phyloP scores from a whole-genome alignment of 2,888 invertebrate species.

The Drosophila imparisetae region DNA sequence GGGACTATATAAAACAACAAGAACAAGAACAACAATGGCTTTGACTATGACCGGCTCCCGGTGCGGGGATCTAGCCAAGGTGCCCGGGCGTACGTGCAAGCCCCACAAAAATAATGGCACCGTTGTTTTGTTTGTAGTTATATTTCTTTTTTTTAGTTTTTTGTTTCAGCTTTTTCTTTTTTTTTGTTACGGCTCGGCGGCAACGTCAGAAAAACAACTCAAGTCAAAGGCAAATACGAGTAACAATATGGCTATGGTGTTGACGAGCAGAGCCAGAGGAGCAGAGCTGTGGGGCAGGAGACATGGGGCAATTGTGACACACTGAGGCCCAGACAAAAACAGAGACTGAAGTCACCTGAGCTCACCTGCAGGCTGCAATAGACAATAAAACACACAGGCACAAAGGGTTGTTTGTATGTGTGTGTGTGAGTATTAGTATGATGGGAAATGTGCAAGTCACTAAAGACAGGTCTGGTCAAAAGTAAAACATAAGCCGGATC shows the following conservation, averaged over 20 bases:
- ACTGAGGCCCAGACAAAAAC: slow-evolving; percentile 42
- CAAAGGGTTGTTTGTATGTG: slow-evolving; percentile 30
- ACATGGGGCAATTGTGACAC: slow-evolving; percentile 54
- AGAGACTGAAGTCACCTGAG: slow-evolving; percentile 24
- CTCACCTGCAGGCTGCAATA: slow-evolving; percentile 48
- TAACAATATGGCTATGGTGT: slow-evolving; percentile 53
- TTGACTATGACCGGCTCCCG: slow-evolving; percentile 34
- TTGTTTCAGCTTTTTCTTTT: slow-evolving; percentile 10
- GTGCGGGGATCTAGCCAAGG: slow-evolving; percentile 50
- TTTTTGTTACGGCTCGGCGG: slow-evolving; percentile 48
- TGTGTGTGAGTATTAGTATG: slow-evolving; percentile 1
- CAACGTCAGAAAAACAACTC: slow-evolving; percentile 34
- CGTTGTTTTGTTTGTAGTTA: slow-evolving; percentile 62
- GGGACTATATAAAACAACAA: slow-evolving; percentile 36
- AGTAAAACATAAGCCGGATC: slow-evolving; percentile 48
- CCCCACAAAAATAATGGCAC: slow-evolving; percentile 69
- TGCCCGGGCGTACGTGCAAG: slow-evolving; percentile 69
- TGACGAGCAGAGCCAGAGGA: slow-evolving; percentile 8
- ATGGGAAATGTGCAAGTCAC: slow-evolving; percentile 34
- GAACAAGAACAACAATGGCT: slow-evolving; percentile 39
- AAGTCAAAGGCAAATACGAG: slow-evolving; percentile 54
- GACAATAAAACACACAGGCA: slow-evolving; percentile 41
- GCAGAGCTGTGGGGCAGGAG: neutral
- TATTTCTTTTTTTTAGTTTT: slow-evolving; percentile 21
- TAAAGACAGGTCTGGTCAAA: slow-evolving; percentile 47